Evolutionary conservation across 2,113 vertebrate genomes (phyloP), one percentile per base, ranked within the genome.

Genomic region (Calypte anna): DNA sequence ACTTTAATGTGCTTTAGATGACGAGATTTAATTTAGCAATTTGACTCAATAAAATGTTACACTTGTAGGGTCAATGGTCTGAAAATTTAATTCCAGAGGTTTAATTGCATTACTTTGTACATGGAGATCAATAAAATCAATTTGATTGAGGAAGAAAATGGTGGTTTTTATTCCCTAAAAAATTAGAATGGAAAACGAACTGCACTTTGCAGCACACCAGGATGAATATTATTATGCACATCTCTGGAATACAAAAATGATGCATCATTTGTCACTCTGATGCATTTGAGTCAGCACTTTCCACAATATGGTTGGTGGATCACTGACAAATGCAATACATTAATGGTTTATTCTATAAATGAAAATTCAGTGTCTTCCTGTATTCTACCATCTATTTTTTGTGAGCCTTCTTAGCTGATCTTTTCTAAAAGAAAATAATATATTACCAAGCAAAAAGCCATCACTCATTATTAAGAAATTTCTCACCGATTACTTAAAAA

Each of bases 91-190:
- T 99, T 99, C 98, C 98, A 97, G 98, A 95, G 97, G 97, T 97
- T 98, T 99, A 98, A 99, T 98, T 99, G 98, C 98, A 98, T 98
- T 98, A 98, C 96, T 98, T 98, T 98, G 97, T 96, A 97, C 46
- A 89, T 90, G 93, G 30, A 94, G 97, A 99, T 99, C 99, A 98
- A 99, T 99, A 98, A 97, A 98, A 98, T 98, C 98, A 98, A 99
- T 99, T 95, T 98, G 96, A 98, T 93, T 96, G 98, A 97, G 96
- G 96, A 97, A 96, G 58, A 97, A 98, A 97, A 97, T 76, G 91
- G 94, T 46, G 33, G 53, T 84, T 97, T 96, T 98, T 97, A 96
- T 93, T 94, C 96, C 95, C 81, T 95, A 83, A 96, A 82, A 95
- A 96, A 97, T 88, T 3, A 68, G 40, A 92, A 93, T 77, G 50